These are phyloP conservation scores for Heliothis virescens DNA, from an alignment of 1,140 invertebrate genomes.

Conservation along the genomic window DNA sequence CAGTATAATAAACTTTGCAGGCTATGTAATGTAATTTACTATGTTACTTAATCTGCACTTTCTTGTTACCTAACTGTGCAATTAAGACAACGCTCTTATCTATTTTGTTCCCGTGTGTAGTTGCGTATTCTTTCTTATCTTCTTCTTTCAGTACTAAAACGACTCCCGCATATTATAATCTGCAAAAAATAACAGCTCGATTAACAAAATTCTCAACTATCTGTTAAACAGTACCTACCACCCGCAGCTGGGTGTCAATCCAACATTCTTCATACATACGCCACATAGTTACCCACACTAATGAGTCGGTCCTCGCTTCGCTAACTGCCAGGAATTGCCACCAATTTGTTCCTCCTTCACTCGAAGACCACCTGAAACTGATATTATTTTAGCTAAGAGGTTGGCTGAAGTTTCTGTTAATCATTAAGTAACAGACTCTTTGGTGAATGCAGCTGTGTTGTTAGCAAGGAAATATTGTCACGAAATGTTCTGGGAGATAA, in stretches of 20 bases:
- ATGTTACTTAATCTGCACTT: too few species aligned
- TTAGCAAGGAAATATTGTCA: too few species aligned
- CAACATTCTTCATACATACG: neutral
- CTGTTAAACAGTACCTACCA: too few species aligned
- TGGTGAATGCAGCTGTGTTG: neutral
- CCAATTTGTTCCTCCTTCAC: constrained; percentile 1
- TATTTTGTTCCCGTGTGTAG: too few species aligned
- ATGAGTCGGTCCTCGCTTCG: constrained; percentile 59
- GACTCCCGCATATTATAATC: too few species aligned
- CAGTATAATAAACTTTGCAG: too few species aligned
- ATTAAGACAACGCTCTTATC: too few species aligned
- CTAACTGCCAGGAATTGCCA: constrained; percentile 54
- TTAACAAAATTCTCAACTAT: neutral
- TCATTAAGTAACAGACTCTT: neutral
- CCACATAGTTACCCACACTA: constrained; percentile 47
- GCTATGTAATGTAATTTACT: too few species aligned
- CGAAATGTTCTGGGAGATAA: too few species aligned
- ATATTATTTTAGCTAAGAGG: constrained; percentile 11
- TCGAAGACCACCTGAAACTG: neutral
- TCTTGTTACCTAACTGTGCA: too few species aligned
- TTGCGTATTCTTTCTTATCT: too few species aligned
- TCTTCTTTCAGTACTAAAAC: too few species aligned
- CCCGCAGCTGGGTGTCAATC: neutral
- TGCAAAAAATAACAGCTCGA: constrained; percentile 5
- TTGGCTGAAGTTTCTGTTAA: neutral